phyloP scores from a whole-genome alignment of 2,797 vertebrate species.

The Hydrocynus forskahlii region DNA sequence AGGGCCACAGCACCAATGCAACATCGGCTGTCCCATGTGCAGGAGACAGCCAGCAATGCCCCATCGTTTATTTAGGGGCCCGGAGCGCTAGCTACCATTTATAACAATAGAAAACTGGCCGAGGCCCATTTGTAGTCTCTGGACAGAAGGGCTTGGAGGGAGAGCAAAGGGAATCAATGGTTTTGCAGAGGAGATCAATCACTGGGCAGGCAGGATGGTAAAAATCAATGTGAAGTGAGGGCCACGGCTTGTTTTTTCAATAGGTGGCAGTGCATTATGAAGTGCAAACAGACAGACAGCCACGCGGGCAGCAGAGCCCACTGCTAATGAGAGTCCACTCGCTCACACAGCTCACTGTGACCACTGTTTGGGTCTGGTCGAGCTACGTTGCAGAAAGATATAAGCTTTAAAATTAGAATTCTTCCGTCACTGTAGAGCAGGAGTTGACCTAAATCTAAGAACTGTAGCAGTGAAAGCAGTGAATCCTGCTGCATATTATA shows the following conservation, averaged over 20 bases:
- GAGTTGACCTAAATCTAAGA: background rate
- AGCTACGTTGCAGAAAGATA: background rate
- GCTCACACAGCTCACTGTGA: background rate
- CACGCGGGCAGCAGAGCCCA: conserved; percentile 16
- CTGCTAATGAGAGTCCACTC: conserved; percentile 4
- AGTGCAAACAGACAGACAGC: conserved; percentile 51
- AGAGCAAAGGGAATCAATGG: conserved; percentile 60
- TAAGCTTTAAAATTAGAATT: background rate
- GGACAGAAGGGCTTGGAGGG: conserved; percentile 54
- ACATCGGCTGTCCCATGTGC: conserved; percentile 13
- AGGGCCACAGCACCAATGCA: conserved; percentile 6
- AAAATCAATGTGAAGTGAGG: conserved; percentile 73
- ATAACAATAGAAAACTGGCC: conserved; percentile 60
- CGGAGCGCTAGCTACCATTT: conserved; percentile 52
- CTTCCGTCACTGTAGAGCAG: background rate
- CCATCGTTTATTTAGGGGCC: conserved; percentile 53
- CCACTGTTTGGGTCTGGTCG: conserved; percentile 13
- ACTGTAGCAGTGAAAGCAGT: background rate
- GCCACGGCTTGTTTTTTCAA: conserved; percentile 63
- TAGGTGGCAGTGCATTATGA: conserved; percentile 63
- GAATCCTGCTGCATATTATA: background rate
- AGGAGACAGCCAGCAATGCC: conserved; percentile 37
- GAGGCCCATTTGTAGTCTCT: conserved; percentile 55
- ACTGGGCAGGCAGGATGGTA: conserved; percentile 54
- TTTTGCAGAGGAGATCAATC: conserved; percentile 65